Evolutionary conservation across 2,797 vertebrate species (phyloP), one percentile per base, ranked within the genome.

Genomic region (Microctenopoma steveboyesi): DNA sequence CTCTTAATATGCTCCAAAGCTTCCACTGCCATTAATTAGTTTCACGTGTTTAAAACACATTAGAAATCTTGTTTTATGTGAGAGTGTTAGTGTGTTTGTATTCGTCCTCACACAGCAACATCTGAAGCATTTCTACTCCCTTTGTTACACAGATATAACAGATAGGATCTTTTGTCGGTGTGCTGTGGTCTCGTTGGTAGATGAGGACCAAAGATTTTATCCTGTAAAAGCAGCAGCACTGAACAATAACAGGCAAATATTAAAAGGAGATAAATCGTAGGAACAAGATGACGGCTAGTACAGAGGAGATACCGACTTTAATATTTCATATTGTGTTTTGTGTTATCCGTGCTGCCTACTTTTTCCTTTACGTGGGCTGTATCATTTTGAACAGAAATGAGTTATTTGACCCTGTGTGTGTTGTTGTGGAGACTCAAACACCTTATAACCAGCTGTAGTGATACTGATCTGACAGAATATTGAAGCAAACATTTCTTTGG

Each of bases 341-440:
- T 72, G 35, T 64, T 75, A 64, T 80, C 51, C 11, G 14, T 48
- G 11, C 30, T 22, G 43, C n/a, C 40, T 64, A 13, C 39, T 46
- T 22, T 65, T 70, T 27, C n/a, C 14, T 57, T 60, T 39, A 42
- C 68, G 33, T 39, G 7, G 15, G 43, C 62, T 53, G 58, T 75
- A 45, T 79, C 33, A 59, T 77, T 84, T 76, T 82, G 58, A 75
- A 75, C 47, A 73, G 72, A 85, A 74, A 54, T 67, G 0, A 50
- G 42, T 50, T 42, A 15, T 71, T 51, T 46, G 13, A 2, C n/a
- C 9, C 13, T n/a, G 11, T 43, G 12, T 69, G 42, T 69, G 35
- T 55, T 71, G 11, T 42, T 70, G 27, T 14, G 14, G 43, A 74
- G 18, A 58, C 56, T 18, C 18, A 22, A 22, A 22, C 22, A 30